A percentile compares a stretch with the other conserved stretches of the same genome.
These are phyloP conservation scores for Psilopsiagon aymara DNA, from an alignment of 2,113 vertebrate species.

Conservation along the genomic window DNA sequence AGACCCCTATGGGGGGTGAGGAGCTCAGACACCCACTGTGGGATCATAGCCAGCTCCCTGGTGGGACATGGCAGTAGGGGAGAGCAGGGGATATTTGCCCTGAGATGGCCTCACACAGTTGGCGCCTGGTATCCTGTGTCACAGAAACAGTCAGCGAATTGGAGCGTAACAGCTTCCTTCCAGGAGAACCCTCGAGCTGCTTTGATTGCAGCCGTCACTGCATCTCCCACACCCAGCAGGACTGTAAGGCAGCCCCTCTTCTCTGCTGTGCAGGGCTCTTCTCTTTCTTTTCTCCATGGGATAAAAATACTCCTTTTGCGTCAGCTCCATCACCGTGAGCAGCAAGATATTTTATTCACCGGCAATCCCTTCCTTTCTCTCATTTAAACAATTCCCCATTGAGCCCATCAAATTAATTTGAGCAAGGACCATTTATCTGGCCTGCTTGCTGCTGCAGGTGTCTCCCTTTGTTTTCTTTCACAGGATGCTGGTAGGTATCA, in stretches of 20 bases:
- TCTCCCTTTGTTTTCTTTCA: neutral
- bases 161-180: neutral
- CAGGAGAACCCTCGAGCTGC: neutral
- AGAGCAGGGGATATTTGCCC: neutral
- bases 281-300: neutral
- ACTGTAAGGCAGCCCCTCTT: neutral
- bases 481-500: neutral
- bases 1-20: accelerated
- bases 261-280: neutral
- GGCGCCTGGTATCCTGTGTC: neutral
- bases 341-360: neutral
- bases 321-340: constrained; percentile 39
- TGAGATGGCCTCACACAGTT: accelerated
- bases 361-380: neutral
- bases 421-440: neutral
- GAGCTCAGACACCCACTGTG: neutral
- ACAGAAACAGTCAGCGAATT: neutral
- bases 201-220: neutral
- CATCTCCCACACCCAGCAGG: neutral
- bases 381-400: constrained; percentile 57
- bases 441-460: neutral
- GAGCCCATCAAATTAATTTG: constrained; percentile 42
- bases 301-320: constrained; percentile 65
- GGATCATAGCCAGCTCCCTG: neutral
- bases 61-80: neutral